A percentile compares a stretch with the other conserved stretches of the same genome.
These are phyloP conservation scores for Centropus unirufus DNA, from an alignment of 2,113 vertebrate genomes.

Conservation along the genomic window DNA sequence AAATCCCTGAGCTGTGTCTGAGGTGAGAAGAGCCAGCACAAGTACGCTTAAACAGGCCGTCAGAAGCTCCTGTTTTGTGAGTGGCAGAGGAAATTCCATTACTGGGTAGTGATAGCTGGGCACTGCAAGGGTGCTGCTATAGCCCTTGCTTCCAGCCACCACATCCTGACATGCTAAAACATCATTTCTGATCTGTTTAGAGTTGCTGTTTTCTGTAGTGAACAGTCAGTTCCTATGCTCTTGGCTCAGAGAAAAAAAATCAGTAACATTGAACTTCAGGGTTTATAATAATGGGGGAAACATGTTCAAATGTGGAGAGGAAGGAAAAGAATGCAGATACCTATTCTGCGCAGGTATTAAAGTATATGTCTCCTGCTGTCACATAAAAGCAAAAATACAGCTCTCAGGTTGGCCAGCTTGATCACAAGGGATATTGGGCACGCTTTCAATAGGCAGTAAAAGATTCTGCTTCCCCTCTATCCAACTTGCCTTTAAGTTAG, in stretches of 20 bases:
- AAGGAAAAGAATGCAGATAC: neutral
- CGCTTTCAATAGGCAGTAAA: neutral
- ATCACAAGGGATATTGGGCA: neutral
- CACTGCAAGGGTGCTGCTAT: neutral
- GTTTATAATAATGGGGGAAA: neutral
- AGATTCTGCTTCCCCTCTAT: neutral
- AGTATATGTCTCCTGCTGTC: neutral
- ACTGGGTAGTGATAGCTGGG: neutral
- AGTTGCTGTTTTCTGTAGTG: conserved; percentile 31
- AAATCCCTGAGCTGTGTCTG: neutral
- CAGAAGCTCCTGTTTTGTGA: neutral
- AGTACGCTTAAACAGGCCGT: neutral
- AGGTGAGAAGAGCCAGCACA: neutral
- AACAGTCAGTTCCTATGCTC: neutral
- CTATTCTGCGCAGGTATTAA: neutral
- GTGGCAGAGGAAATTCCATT: neutral
- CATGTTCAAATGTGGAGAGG: neutral
- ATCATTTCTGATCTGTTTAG: neutral
- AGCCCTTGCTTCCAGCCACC: neutral
- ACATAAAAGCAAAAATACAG: neutral
- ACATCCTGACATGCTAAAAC: neutral
- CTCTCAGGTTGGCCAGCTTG: neutral
- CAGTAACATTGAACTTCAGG: neutral
- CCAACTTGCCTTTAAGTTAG: conserved; percentile 21
- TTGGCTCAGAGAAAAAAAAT: neutral